Conservation (phyloP, 2,797 vertebrate genomes). For the Phoebastria nigripes region DNA sequence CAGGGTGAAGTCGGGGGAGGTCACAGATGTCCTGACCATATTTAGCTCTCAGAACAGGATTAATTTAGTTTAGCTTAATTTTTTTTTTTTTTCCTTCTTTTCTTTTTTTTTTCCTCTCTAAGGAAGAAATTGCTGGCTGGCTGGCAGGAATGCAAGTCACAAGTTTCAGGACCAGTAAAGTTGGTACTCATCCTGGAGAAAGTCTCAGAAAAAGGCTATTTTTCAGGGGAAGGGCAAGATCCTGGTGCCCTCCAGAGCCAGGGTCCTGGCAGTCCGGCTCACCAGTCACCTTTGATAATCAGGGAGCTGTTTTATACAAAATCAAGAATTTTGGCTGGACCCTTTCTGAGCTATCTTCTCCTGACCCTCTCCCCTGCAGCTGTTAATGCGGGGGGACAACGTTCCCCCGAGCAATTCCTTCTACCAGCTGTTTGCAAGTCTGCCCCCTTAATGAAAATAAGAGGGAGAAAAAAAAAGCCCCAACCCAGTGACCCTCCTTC, state of each 20-base stretch:
- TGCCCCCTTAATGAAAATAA: constrained; percentile 17
- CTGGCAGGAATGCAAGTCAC: background rate
- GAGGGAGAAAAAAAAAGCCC: background rate
- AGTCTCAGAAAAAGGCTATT: background rate
- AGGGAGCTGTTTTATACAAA: background rate
- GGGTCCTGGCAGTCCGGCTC: background rate
- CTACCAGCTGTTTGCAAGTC: background rate
- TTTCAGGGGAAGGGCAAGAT: background rate
- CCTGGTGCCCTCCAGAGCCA: background rate
- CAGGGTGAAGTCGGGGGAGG: constrained; percentile 45
- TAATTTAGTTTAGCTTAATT: constrained; percentile 9
- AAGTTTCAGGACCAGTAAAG: background rate
- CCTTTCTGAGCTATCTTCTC: background rate
- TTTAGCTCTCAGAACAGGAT: constrained; percentile 51
- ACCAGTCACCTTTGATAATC: background rate
- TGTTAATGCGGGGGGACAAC: background rate
- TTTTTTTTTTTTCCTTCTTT: background rate
- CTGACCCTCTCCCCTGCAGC: background rate
- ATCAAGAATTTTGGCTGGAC: background rate
- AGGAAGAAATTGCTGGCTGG: background rate
- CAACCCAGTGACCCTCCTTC: constrained; percentile 17
- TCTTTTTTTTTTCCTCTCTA: background rate
- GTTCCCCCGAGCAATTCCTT: background rate
- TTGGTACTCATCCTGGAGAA: background rate
- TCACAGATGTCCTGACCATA: constrained; percentile 64